Evolutionary conservation across 2,113 vertebrate genomes (phyloP), one percentile per base, ranked within the genome.

Genomic region (Athene noctua): DNA sequence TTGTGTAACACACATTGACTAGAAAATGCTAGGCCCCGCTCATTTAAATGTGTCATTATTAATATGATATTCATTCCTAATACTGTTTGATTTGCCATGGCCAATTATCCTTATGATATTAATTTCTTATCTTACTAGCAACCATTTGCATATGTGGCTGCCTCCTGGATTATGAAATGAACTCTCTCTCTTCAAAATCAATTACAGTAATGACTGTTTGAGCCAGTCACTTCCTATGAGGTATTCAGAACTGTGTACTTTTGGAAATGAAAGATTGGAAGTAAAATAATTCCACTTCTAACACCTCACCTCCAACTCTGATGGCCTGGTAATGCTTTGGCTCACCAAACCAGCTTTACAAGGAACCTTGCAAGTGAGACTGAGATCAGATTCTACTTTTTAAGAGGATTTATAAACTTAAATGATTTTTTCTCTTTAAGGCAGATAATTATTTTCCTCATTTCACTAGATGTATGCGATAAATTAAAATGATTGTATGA

Each of bases 111-210:
- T 84, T 80, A 73, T 40, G 42, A 85, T 87, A 92, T 62, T 85
- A 92, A 94, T 95, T 91, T 92, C 91, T 92, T 95, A 85, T 96
- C 84, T 86, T 90, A 65, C 66, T 27, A 95, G 78, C n/a, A 90
- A 86, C 10, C 66, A 91, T 82, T 80, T 91, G 36, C 84, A 90
- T 86, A 49, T 86, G 75, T 68, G 30, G 67, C 54, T 82, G 52
- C 52, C 36, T 84, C 32, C 72, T 62, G 73, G 62, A 66, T 77
- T 61, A 46, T 73, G 81, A 95, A 82, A 87, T 70, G 80, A 96
- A 82, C 46, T 58, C 14, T 59, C 14, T 65, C 46, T 57, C 77
- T 84, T 74, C 84, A 95, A 86, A 97, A 95, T 95, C 88, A 75
- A 79, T 94, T 96, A 94, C 52, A 81, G 10, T 86, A 94, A 95